Evolutionary conservation across 2,888 invertebrate species (phyloP).

Genomic region (Resseliella maxima): DNA sequence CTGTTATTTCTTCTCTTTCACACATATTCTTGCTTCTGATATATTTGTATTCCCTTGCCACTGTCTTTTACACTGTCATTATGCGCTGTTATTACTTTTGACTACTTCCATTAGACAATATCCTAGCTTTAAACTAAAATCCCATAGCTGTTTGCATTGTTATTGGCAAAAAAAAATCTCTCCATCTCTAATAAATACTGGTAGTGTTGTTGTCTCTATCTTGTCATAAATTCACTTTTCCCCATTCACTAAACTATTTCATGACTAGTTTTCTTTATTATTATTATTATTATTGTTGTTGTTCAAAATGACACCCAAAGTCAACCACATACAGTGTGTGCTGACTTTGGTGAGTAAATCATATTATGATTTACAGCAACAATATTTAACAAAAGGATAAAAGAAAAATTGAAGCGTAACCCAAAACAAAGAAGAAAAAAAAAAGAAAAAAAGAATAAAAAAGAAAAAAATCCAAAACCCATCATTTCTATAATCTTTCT

Average conservation of each 20-base stretch:
- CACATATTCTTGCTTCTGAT: too few species aligned
- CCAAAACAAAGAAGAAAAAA: background rate
- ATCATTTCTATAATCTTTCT: constrained; percentile 40
- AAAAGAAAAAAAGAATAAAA: constrained; percentile 15
- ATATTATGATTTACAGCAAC: background rate
- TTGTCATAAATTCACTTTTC: background rate
- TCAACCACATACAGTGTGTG: too few species aligned
- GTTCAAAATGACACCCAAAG: background rate
- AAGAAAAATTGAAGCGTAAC: too few species aligned
- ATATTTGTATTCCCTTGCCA: background rate
- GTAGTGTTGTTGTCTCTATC: background rate
- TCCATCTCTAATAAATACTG: background rate
- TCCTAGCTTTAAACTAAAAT: background rate
- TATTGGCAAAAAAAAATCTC: background rate
- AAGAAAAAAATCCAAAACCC: background rate
- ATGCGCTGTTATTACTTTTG: background rate
- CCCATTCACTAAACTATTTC: background rate
- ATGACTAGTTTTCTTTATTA: background rate
- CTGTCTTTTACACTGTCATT: constrained; percentile 4
- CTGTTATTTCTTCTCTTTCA: too few species aligned
- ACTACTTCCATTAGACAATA: background rate
- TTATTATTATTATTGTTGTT: too few species aligned
- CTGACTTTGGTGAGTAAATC: background rate
- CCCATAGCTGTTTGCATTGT: background rate
- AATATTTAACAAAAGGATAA: background rate